A percentile compares a stretch with the other conserved stretches of the same genome.
Conservation (phyloP, 2,888 invertebrate species). For the Xylocampa areola region DNA sequence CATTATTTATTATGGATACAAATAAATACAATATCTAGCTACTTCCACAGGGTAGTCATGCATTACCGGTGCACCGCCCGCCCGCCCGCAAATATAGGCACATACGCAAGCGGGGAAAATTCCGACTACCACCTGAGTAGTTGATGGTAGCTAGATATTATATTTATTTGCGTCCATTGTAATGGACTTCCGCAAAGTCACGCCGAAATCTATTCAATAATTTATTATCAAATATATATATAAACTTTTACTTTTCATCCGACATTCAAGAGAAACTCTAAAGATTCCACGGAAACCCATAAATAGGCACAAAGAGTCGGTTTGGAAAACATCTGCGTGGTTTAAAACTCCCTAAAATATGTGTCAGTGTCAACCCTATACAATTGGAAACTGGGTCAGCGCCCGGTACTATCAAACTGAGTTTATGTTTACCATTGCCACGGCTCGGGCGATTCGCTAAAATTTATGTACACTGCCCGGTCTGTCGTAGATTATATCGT, state of each 20-base stretch:
- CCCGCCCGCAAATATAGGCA: too few relatives aligned
- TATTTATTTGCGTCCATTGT: too few relatives aligned
- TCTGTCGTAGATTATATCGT: slow-evolving; percentile 37
- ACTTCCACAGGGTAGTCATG: too few relatives aligned
- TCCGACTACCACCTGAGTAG: too few relatives aligned
- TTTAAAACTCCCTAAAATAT: slow-evolving; percentile 43
- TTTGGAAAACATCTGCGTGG: slow-evolving; percentile 40
- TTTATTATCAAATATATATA: too few relatives aligned
- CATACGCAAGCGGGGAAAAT: too few relatives aligned
- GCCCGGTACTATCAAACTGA: slow-evolving; percentile 44
- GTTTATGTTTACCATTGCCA: slow-evolving; percentile 41
- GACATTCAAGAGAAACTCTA: slow-evolving; percentile 19
- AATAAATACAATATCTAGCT: too few relatives aligned
- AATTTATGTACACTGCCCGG: slow-evolving; percentile 50
- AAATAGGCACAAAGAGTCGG: slow-evolving; percentile 32
- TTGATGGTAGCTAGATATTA: too few relatives aligned
- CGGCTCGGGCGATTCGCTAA: slow-evolving; percentile 21
- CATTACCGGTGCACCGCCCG: too few relatives aligned
- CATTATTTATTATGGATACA: too few relatives aligned
- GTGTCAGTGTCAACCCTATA: slow-evolving; percentile 50
- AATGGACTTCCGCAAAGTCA: too few relatives aligned
- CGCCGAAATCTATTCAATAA: too few relatives aligned
- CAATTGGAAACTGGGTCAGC: slow-evolving; percentile 45
- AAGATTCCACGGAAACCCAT: slow-evolving; percentile 19
- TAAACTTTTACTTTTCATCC: slow-evolving; percentile 7